Percentiles rank a stretch among this genome's conserved stretches.
Evolutionary conservation across 2,888 invertebrate genomes (phyloP).

Genomic region (Andrena marginata): DNA sequence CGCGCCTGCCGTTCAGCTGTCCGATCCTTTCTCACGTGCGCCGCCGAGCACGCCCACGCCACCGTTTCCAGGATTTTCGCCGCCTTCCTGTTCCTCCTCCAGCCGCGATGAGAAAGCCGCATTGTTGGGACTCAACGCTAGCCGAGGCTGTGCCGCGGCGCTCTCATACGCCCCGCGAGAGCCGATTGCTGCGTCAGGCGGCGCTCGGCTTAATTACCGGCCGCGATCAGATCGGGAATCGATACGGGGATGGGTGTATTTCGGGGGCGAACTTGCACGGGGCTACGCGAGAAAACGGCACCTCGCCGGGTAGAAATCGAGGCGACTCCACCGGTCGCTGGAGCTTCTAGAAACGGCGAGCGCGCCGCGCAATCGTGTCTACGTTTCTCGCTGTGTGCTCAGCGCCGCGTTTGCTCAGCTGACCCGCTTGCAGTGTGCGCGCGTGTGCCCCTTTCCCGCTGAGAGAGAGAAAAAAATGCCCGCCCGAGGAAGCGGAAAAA

Average conservation of each 20-base stretch:
- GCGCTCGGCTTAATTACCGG: neutral
- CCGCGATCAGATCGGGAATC: neutral
- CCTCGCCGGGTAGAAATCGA: conserved; percentile 30
- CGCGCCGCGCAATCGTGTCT: neutral
- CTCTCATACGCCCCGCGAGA: too few relatives aligned
- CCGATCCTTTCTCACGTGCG: conserved; percentile 53
- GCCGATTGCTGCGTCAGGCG: too few relatives aligned
- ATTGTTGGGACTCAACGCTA: conserved; percentile 26
- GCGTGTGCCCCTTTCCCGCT: neutral
- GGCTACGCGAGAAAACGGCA: conserved; percentile 51
- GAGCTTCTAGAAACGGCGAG: conserved; percentile 22
- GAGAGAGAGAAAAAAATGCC: too few relatives aligned
- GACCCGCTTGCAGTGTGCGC: conserved; percentile 24
- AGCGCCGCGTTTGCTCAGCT: conserved; percentile 50
- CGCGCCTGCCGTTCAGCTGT: conserved; percentile 22
- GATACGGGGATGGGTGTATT: conserved; percentile 19
- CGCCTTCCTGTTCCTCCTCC: conserved; percentile 43
- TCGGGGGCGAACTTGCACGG: conserved; percentile 47
- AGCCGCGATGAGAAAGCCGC: conserved; percentile 37
- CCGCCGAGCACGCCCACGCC: conserved; percentile 37
- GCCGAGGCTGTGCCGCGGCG: neutral
- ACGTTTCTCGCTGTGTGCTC: neutral
- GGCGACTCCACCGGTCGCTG: conserved; percentile 16
- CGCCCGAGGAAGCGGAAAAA: neutral
- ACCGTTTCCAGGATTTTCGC: conserved; percentile 46